Percentiles rank a stretch among this genome's conserved stretches.
Conservation (phyloP, 2,797 vertebrate species). For the Gila robusta region DNA sequence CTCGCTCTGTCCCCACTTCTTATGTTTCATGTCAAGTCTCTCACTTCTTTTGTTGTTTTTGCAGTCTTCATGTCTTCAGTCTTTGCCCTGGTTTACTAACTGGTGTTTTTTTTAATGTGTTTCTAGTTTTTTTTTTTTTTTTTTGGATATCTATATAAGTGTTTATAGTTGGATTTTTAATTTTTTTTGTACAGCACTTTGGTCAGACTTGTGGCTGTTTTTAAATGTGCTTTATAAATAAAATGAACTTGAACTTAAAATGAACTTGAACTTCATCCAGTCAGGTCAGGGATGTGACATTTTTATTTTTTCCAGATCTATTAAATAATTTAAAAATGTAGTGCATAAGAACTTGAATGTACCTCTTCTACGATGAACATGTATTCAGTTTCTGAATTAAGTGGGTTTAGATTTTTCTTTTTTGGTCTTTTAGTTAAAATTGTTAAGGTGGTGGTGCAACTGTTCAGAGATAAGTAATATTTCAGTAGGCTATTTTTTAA, state of each 20-base stretch:
- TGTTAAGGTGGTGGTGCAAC: too few relatives aligned
- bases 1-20: conserved; percentile 40
- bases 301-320: background rate
- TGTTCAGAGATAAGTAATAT: background rate
- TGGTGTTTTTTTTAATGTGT: too few relatives aligned
- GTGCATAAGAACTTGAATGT: background rate
- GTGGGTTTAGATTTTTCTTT: background rate
- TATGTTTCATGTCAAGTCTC: conserved; percentile 32
- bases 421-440: background rate
- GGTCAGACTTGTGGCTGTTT: too few relatives aligned
- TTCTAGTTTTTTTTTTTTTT: too few relatives aligned
- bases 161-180: too few relatives aligned
- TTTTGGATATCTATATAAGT: too few relatives aligned
- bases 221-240: too few relatives aligned
- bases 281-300: conserved; percentile 1
- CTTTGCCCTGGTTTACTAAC: too few relatives aligned
- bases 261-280: background rate
- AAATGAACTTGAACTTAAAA: background rate
- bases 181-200: too few relatives aligned
- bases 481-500: background rate
- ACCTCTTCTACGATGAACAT: background rate
- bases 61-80: background rate
- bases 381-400: background rate
- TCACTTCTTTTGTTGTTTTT: background rate
- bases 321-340: background rate